Percentiles rank a stretch among this genome's conserved stretches.
Conservation (phyloP, 1,140 invertebrate genomes). For the Formica selysi region DNA sequence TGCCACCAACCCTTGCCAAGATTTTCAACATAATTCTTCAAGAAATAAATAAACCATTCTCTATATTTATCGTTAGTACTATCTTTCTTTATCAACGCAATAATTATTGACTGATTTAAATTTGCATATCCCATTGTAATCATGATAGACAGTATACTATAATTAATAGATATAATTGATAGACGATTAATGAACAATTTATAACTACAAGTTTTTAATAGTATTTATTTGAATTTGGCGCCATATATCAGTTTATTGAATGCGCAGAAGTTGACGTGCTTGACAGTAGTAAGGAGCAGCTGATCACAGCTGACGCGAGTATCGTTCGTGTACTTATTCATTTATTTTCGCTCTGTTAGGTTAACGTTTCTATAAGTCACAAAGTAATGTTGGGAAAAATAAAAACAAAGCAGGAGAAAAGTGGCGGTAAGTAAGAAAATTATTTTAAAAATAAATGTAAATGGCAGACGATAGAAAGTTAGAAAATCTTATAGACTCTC, state of each 20-base stretch:
- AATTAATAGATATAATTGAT: background rate
- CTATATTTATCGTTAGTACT: no score
- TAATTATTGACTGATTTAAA: no score
- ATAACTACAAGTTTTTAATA: background rate
- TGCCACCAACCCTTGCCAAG: conserved; percentile 44
- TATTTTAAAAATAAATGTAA: conserved; percentile 11
- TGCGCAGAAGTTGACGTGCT: conserved; percentile 36
- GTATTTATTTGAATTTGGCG: conserved; percentile 24
- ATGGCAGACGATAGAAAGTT: background rate
- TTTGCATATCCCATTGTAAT: background rate
- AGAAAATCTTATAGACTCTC: background rate
- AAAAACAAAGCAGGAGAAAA: conserved; percentile 80
- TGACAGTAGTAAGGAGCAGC: conserved; percentile 35
- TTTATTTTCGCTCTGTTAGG: conserved; percentile 61
- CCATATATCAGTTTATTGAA: background rate
- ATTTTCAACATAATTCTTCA: conserved; percentile 29
- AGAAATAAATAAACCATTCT: background rate
- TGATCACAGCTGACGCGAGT: conserved; percentile 12
- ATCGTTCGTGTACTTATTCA: background rate
- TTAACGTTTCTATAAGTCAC: conserved; percentile 60
- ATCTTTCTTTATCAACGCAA: no score
- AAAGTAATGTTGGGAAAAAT: conserved; percentile 79
- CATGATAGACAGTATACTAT: no score
- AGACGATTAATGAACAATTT: background rate
- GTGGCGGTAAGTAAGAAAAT: conserved; percentile 74